phyloP scores from a whole-genome alignment of 92 coral and sea anemone species.

The Epizoanthus illoricatus region DNA sequence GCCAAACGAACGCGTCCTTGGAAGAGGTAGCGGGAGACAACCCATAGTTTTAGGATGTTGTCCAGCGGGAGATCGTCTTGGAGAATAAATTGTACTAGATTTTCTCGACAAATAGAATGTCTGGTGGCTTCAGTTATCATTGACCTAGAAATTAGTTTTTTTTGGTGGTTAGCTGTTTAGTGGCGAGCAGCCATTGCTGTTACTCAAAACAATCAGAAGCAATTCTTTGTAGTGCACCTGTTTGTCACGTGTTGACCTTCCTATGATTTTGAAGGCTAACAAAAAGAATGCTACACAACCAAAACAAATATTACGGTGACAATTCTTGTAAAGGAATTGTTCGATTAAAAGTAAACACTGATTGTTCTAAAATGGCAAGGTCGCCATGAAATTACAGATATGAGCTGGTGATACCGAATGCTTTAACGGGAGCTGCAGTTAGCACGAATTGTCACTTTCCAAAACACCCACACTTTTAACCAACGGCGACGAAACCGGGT shows the following conservation, averaged over 20 bases:
- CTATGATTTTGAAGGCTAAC: neutral
- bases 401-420: neutral
- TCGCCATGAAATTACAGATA: neutral
- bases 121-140: neutral
- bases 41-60: neutral
- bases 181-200: neutral
- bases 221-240: neutral
- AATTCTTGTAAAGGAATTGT: neutral
- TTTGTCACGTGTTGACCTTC: conserved; percentile 1
- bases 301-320: conserved; percentile 1
- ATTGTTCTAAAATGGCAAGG: neutral
- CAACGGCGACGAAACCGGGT: neutral
- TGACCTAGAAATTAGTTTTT: neutral
- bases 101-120: neutral
- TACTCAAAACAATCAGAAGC: neutral
- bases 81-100: neutral
- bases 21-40: too few species aligned
- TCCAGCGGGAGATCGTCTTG: neutral
- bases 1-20: too few species aligned
- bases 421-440: too few species aligned
- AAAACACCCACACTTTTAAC: neutral
- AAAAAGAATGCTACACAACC: neutral
- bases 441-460: neutral
- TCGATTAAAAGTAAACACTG: conserved; percentile 10
- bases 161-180: neutral